Percentiles rank a stretch among this genome's conserved stretches.
Conservation (phyloP, 2,888 invertebrate species). For the Galerucella calmariensis region DNA sequence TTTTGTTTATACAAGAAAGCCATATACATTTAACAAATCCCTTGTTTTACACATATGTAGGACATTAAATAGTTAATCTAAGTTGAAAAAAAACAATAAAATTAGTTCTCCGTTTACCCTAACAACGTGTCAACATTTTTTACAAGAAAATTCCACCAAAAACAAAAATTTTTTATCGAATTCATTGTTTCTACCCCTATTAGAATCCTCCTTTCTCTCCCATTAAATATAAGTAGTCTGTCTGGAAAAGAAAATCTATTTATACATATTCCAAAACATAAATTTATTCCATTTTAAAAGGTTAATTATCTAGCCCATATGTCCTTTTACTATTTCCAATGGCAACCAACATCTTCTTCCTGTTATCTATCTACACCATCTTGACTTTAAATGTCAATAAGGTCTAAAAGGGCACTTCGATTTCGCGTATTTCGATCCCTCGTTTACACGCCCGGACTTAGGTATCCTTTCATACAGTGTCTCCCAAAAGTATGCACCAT, state of each 20-base stretch:
- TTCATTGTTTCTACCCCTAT: not conserved
- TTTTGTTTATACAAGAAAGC: not conserved
- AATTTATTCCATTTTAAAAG: slow-evolving; percentile 54
- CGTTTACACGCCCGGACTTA: slow-evolving; percentile 9
- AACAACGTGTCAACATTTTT: not conserved
- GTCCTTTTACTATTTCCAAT: slow-evolving; percentile 40
- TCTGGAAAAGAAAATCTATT: slow-evolving; percentile 35
- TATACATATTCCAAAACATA: slow-evolving; percentile 40
- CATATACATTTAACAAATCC: not conserved
- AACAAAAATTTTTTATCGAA: no score
- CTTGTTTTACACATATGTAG: not conserved
- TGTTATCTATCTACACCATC: slow-evolving; percentile 33
- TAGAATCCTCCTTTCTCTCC: not conserved
- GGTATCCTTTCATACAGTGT: not conserved
- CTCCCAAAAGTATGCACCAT: no score
- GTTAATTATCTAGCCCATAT: slow-evolving; percentile 55
- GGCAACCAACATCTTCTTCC: slow-evolving; percentile 23
- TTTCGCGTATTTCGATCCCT: slow-evolving; percentile 48
- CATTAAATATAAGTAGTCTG: not conserved
- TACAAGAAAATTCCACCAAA: no score
- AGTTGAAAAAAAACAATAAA: not conserved
- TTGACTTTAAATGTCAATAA: slow-evolving; percentile 44
- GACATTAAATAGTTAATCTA: not conserved
- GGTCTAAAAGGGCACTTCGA: slow-evolving; percentile 50
- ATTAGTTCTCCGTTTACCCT: not conserved